Evolutionary conservation across 2,797 vertebrate genomes (phyloP), one percentile per base, ranked within the genome.

Genomic region (Mionectes olivaceus): DNA sequence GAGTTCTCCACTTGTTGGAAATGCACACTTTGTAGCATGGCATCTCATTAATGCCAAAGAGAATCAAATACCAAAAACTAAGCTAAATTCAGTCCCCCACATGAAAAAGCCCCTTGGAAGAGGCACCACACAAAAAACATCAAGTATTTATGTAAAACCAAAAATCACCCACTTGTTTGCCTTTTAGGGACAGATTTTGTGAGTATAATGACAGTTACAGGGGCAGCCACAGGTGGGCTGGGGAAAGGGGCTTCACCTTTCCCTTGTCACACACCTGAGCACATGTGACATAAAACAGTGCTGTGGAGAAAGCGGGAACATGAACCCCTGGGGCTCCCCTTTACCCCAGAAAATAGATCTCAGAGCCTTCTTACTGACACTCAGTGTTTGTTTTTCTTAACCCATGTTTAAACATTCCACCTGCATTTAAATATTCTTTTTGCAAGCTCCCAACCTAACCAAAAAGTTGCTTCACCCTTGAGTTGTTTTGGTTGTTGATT

Each of bases 291-390:
- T 53, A 16, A 79, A 87, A 11, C 1, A 33, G 21, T 15, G 19
- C 11, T 46, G 4, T 7, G 11, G n/a, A 33, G 9, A 18, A 39
- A 73, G 37, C 4, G 35, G 13, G 21, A 33, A 10, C 32, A 13
- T 0, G 0, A 4, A 5, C 11, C n/a, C 7, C 37, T 28, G 35
- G 24, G 30, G 10, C 8, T 70, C 5, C 14, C 2, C 24, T 47
- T 52, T 10, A 33, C 25, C 7, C 19, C 19, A 65, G 32, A 27
- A 89, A 65, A 87, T 22, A 67, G 32, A 32, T 18, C 27, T 15
- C 53, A 56, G 43, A 71, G 10, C n/a, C 30, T 86, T 83, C 23
- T 43, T 56, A 37, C 37, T 55, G 49, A 59, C n/a, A 22, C 19
- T 50, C 19, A 50, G 16, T 6, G 19, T 56, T 87, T 65, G 28